These are phyloP conservation scores for Timandra comae DNA, from an alignment of 2,888 invertebrate genomes.

Conservation along the genomic window DNA sequence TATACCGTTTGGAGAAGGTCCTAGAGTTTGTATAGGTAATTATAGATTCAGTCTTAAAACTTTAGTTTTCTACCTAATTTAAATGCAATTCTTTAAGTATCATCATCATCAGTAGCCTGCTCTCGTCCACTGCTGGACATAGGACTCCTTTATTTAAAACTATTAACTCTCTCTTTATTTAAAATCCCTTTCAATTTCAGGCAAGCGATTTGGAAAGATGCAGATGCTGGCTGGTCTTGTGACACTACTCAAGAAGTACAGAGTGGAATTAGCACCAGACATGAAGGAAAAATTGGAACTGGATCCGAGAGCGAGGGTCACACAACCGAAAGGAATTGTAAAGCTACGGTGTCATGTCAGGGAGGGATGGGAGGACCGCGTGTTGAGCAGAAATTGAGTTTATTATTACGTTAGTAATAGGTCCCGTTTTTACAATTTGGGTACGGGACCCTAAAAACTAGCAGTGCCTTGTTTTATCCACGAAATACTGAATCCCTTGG, in stretches of 20 bases:
- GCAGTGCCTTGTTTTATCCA: no score
- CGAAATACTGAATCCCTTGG: no score
- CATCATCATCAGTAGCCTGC: no score
- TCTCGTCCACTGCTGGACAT: no score
- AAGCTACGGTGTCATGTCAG: conserved; percentile 15
- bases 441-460: no score
- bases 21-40: conserved; percentile 42
- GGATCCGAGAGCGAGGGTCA: conserved; percentile 11
- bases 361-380: conserved; percentile 24
- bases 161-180: neutral
- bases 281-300: conserved; percentile 22
- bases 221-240: conserved; percentile 39
- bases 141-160: no score
- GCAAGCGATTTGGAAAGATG: conserved; percentile 47
- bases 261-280: conserved; percentile 31
- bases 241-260: conserved; percentile 39
- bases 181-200: conserved; percentile 26
- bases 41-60: no score
- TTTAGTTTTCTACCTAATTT: no score
- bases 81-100: no score
- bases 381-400: conserved; percentile 2
- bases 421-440: no score
- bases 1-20: conserved; percentile 44
- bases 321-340: conserved; percentile 15
- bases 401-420: no score